Conservation (phyloP, 1,140 invertebrate species). For the Zeugodacus cucurbitae region DNA sequence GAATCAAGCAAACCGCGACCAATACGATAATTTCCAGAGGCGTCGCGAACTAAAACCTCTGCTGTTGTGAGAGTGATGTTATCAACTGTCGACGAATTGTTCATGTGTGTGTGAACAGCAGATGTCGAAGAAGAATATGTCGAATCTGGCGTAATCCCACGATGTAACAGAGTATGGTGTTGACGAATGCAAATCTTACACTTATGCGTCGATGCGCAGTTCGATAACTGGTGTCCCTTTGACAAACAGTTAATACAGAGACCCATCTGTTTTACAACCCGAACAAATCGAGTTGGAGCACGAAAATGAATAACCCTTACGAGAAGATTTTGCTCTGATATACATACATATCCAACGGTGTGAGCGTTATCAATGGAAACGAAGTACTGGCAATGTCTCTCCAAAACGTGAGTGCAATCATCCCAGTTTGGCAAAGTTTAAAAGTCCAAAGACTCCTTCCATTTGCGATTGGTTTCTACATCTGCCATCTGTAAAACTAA, state of each 20-base stretch:
- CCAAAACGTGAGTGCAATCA: too few species aligned
- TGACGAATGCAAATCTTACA: neutral
- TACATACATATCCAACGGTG: too few species aligned
- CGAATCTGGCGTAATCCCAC: neutral
- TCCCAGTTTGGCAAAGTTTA: too few species aligned
- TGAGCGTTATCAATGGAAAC: too few species aligned
- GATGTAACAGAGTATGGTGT: neutral
- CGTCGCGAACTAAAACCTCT: too few species aligned
- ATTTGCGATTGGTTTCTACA: too few species aligned
- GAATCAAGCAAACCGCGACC: neutral
- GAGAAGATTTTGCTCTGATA: neutral
- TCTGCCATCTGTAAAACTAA: too few species aligned
- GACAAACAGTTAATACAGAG: neutral
- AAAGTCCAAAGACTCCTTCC: too few species aligned
- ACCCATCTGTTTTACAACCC: neutral
- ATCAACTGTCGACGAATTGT: neutral
- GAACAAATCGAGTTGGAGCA: neutral
- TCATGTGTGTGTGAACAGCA: neutral
- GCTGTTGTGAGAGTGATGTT: neutral
- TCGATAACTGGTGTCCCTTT: neutral
- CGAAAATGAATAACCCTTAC: neutral
- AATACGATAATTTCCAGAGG: too few species aligned
- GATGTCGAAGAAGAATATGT: neutral
- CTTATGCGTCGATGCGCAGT: neutral
- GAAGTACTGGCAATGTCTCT: too few species aligned